Conservation (phyloP, 2,113 vertebrate species). For the Holacanthus passer region DNA sequence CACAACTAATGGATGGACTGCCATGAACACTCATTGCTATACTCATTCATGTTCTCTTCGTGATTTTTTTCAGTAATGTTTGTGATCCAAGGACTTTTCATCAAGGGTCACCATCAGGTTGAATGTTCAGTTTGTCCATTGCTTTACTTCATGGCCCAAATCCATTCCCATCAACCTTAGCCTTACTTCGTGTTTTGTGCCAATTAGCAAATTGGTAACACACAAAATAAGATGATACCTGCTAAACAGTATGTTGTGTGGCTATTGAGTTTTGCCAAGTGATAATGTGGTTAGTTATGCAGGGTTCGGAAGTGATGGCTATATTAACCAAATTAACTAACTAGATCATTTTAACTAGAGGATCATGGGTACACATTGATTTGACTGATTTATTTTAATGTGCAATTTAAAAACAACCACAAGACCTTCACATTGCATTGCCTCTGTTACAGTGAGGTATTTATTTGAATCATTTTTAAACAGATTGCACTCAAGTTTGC, state of each 20-base stretch:
- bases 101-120: neutral
- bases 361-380: too few species aligned
- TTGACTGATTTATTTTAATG: too few species aligned
- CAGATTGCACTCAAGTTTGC: too few species aligned
- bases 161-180: neutral
- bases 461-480: too few species aligned
- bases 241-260: neutral
- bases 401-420: too few species aligned
- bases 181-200: neutral
- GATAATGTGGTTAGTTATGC: too few species aligned
- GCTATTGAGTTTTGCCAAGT: too few species aligned
- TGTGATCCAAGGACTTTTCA: neutral
- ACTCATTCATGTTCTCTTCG: neutral
- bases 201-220: neutral
- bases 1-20: neutral
- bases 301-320: too few species aligned
- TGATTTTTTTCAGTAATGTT: neutral
- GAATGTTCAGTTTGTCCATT: neutral
- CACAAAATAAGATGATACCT: neutral
- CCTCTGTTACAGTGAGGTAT: too few species aligned
- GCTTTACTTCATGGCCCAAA: neutral
- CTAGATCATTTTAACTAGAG: too few species aligned
- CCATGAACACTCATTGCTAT: neutral
- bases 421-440: too few species aligned
- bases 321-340: too few species aligned